A percentile compares a stretch with the other conserved stretches of the same genome.
Conservation (phyloP, 2,888 invertebrate species). For the Mythimna pallens region DNA sequence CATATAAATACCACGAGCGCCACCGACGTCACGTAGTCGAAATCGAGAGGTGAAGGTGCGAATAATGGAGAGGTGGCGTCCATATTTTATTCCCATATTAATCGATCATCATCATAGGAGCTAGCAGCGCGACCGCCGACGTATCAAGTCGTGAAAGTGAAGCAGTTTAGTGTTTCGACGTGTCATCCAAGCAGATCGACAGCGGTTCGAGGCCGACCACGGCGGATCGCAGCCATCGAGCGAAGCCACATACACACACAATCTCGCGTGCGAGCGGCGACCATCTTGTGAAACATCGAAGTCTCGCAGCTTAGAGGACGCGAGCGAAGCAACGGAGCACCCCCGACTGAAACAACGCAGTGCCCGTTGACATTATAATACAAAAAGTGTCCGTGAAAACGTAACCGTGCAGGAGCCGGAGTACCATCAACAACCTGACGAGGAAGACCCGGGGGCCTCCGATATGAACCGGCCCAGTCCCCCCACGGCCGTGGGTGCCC, state of each 20-base stretch:
- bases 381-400: constrained; percentile 51
- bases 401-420: constrained; percentile 67
- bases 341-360: constrained; percentile 60
- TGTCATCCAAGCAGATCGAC: constrained; percentile 88
- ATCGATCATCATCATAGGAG: constrained; percentile 85
- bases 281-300: constrained; percentile 84
- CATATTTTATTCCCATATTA: constrained; percentile 84
- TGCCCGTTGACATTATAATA: constrained; percentile 55
- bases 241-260: constrained; percentile 68
- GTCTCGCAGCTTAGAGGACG: constrained; percentile 73
- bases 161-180: constrained; percentile 88
- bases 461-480: constrained; percentile 63
- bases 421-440: constrained; percentile 70
- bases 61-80: constrained; percentile 90
- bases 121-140: constrained; percentile 89
- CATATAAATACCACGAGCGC: constrained; percentile 83
- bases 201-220: constrained; percentile 84
- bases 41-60: constrained; percentile 88
- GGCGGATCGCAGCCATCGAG: constrained; percentile 72
- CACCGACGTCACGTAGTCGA: constrained; percentile 87
- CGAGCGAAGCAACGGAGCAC: constrained; percentile 54
- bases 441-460: constrained; percentile 72
- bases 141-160: constrained; percentile 86
- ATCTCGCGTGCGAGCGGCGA: constrained; percentile 77
- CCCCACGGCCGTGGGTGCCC: constrained; percentile 60